Percentiles rank a stretch among this genome's conserved stretches.
These are phyloP conservation scores for Thripadectes ignobilis DNA, from an alignment of 2,797 vertebrate genomes.

Conservation along the genomic window DNA sequence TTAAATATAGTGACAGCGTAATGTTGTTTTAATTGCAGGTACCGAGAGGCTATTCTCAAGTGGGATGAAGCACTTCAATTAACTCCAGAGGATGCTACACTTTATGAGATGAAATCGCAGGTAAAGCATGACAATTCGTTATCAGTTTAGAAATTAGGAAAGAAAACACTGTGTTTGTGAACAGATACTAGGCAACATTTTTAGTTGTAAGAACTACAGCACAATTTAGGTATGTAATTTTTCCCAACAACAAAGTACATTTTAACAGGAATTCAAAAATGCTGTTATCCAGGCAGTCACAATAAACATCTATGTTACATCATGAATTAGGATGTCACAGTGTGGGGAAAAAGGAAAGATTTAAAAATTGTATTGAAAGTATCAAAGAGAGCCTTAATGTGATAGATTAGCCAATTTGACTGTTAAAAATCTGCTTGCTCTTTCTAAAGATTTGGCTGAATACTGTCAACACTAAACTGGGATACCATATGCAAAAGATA, in stretches of 20 bases:
- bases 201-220: background rate
- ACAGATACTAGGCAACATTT: background rate
- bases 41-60: slow-evolving; percentile 90
- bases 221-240: background rate
- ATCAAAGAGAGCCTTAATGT: background rate
- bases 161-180: background rate
- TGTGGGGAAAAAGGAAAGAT: background rate
- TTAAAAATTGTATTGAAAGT: background rate
- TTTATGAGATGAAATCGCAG: slow-evolving; percentile 99
- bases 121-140: slow-evolving; percentile 70
- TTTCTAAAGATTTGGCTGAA: background rate
- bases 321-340: background rate
- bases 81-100: slow-evolving; percentile 87
- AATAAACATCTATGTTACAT: background rate
- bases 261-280: background rate
- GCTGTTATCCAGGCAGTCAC: background rate
- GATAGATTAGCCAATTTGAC: background rate
- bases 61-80: slow-evolving; percentile 95
- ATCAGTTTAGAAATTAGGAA: background rate
- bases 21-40: slow-evolving; percentile 76
- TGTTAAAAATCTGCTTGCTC: background rate
- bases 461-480: background rate
- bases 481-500: background rate
- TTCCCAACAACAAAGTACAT: background rate
- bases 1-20: slow-evolving; percentile 16